Conservation (phyloP, 2,888 invertebrate genomes). For the Papilio demoleus region DNA sequence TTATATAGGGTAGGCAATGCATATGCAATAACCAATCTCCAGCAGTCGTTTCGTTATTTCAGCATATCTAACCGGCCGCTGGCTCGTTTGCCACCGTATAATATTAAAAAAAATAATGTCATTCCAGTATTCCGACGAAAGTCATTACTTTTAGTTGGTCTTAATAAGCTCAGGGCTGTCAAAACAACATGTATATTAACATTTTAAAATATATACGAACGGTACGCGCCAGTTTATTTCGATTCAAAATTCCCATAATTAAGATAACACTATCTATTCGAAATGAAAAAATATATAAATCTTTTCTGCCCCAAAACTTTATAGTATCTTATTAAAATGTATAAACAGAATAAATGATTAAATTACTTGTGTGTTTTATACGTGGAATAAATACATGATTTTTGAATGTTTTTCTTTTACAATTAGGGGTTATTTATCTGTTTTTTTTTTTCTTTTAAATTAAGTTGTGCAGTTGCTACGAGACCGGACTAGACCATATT, state of each 20-base stretch:
- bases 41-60: no score
- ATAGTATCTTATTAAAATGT: neutral
- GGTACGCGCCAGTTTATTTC: conserved; percentile 1
- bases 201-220: conserved; percentile 2
- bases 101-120: no score
- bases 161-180: conserved; percentile 6
- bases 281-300: conserved; percentile 19
- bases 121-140: no score
- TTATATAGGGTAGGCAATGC: no score
- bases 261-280: conserved; percentile 17
- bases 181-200: conserved; percentile 15
- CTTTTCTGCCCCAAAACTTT: neutral
- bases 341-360: conserved; percentile 19
- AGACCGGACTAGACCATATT: no score
- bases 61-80: no score
- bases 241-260: conserved; percentile 26
- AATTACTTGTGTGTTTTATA: neutral
- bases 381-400: conserved; percentile 6
- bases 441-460: neutral
- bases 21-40: no score
- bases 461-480: no score
- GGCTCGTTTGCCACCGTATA: no score
- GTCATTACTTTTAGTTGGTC: conserved; percentile 1
- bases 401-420: conserved; percentile 1
- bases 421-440: neutral